phyloP scores from a whole-genome alignment of 2,888 invertebrate genomes.

The Tachina lurida region DNA sequence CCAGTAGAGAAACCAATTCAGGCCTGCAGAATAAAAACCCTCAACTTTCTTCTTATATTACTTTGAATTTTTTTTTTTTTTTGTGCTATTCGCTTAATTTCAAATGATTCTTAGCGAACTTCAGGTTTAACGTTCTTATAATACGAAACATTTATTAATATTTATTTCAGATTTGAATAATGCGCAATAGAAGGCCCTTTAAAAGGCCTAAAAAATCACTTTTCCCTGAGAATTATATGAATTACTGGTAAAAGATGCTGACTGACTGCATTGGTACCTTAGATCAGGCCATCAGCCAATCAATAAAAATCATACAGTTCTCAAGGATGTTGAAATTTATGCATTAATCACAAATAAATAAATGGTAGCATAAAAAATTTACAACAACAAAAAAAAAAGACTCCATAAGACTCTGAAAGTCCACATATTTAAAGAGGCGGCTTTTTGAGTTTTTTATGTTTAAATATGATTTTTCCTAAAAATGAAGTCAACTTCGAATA shows the following conservation, averaged over 20 bases:
- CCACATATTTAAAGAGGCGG: constrained; percentile 63
- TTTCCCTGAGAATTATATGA: background rate
- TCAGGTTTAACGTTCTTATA: no score
- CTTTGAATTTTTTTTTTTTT: no score
- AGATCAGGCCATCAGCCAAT: constrained; percentile 66
- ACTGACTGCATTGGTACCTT: constrained; percentile 68
- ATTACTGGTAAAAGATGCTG: constrained; percentile 57
- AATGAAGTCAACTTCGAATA: constrained; percentile 66
- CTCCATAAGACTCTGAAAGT: constrained; percentile 50
- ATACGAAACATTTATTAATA: no score
- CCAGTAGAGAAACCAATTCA: background rate
- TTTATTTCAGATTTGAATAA: background rate
- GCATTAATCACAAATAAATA: constrained; percentile 71
- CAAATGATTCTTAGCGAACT: no score
- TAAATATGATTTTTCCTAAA: constrained; percentile 68
- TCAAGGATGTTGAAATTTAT: constrained; percentile 71
- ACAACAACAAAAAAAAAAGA: constrained; percentile 23
- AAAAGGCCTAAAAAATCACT: background rate
- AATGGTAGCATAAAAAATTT: constrained; percentile 47
- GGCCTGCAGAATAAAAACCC: background rate
- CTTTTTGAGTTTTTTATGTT: constrained; percentile 53
- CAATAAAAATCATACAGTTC: constrained; percentile 72
- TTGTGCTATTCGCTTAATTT: no score
- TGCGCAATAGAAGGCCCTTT: background rate
- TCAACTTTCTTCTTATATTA: background rate